Conservation (phyloP, 2,888 invertebrate genomes). For the Pheosia tremula region DNA sequence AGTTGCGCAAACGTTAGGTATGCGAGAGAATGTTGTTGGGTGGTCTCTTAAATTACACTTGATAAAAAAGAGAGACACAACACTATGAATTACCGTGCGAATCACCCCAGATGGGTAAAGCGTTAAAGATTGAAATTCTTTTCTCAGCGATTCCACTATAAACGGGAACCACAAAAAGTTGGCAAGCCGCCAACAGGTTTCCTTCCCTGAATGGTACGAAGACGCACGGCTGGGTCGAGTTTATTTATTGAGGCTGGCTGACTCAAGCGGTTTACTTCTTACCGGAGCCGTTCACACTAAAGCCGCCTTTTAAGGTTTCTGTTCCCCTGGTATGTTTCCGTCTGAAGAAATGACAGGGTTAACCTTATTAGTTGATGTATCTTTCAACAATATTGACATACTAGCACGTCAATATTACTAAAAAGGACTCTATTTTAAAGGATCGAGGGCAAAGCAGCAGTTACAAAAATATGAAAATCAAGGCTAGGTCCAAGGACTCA, state of each 20-base stretch:
- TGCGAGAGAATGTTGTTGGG: constrained; percentile 29
- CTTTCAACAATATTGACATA: not conserved
- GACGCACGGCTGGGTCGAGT: constrained; percentile 58
- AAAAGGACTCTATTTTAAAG: too few relatives aligned
- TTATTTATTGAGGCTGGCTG: constrained; percentile 64
- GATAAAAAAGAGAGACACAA: constrained; percentile 45
- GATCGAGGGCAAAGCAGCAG: too few relatives aligned
- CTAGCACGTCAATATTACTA: too few relatives aligned
- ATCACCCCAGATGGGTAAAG: constrained; percentile 37
- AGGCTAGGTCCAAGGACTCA: too few relatives aligned
- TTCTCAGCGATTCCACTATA: constrained; percentile 55
- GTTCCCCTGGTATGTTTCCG: constrained; percentile 13
- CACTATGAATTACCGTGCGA: constrained; percentile 41
- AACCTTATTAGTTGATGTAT: constrained; percentile 15
- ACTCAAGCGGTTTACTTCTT: constrained; percentile 42
- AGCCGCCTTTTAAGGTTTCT: constrained; percentile 27
- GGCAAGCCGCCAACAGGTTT: constrained; percentile 65
- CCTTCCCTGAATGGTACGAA: constrained; percentile 54
- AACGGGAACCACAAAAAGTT: constrained; percentile 59
- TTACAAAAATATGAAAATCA: too few relatives aligned
- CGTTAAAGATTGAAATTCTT: constrained; percentile 63
- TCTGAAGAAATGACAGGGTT: constrained; percentile 40
- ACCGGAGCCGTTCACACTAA: constrained; percentile 22
- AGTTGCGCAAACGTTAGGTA: constrained; percentile 18
- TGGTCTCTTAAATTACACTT: constrained; percentile 18